Evolutionary conservation across 1,140 invertebrate genomes (phyloP), one percentile per base, ranked within the genome.

Genomic region (Nixonia krombeini): DNA sequence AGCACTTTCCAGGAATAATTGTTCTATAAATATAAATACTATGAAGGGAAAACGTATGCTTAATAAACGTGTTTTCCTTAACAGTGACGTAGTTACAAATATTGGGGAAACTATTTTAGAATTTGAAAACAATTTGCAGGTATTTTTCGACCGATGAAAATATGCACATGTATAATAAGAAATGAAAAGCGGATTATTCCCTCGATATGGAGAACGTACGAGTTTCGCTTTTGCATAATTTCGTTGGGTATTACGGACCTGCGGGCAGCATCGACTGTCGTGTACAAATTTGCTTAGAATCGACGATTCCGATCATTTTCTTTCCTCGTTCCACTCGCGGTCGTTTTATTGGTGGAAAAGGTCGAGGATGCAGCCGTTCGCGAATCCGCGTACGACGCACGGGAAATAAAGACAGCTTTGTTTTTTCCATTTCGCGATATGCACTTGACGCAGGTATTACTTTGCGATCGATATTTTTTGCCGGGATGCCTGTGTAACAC

Each of bases 271-370:
- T 29, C 45, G 33, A 59, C 51, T 25, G 28, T 7, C 31, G 18
- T 55, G 28, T 17, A 37, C 7, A 55, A 55, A 45, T 55, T 25
- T 2, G 6, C 41, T 13, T 25, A n/a, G 26, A 18, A 37, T 37
- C 15, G 33, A 6, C 33, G 15, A 50, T 59, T 45, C 33, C 9
- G 28, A 51, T 59, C 13, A 50, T 40, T 50, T 44, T 46, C 12
- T 25, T 26, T 44, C 23, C 46, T 46, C 12, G 15, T 26, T 44
- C 23, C 46, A 44, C 45, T 59, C 29, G 29, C 42, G 18, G 42
- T 55, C 51, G 41, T 55, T 41, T 41, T 25, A 40, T 38, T 38
- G n/a, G 35, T 49, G 41, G 29, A 6, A 23, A 35, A 1, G 17
- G 15, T 6, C 3, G 13, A 35, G 2, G 23, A 26, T 26, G 13